Conservation (phyloP, 2,797 vertebrate species). For the Epinephelus malabaricus region DNA sequence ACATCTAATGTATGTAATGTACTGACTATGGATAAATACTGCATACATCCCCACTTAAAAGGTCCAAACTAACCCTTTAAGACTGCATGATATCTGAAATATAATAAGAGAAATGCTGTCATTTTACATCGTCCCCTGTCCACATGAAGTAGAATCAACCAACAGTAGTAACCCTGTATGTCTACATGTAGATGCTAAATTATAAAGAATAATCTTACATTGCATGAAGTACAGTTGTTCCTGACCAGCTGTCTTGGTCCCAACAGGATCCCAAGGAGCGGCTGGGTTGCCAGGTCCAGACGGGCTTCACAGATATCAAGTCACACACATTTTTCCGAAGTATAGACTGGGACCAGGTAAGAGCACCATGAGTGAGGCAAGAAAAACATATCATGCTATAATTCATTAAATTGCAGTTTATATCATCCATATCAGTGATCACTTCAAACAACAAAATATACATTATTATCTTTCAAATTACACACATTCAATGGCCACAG, state of each 20-base stretch:
- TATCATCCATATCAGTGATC: no score
- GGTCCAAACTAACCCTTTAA: no score
- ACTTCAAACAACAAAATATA: no score
- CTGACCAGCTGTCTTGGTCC: constrained; percentile 60
- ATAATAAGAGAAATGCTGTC: neutral
- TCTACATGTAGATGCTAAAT: neutral
- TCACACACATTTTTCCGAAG: constrained; percentile 98
- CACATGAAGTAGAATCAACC: neutral
- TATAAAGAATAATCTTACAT: neutral
- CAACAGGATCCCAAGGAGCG: constrained; percentile 97
- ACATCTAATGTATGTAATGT: no score
- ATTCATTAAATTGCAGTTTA: no score
- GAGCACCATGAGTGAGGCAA: constrained; percentile 19
- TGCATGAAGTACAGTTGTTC: neutral
- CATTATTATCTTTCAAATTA: no score
- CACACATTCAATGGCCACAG: no score
- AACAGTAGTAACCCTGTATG: no score
- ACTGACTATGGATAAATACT: no score
- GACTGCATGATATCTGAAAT: constrained; percentile 1
- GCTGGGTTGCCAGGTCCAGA: constrained; percentile 95
- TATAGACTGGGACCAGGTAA: constrained; percentile 99
- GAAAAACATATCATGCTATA: neutral
- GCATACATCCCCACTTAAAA: no score
- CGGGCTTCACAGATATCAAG: constrained; percentile 97
- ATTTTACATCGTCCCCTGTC: neutral